Base-by-base conservation (phyloP, 2,888 invertebrate genomes). In the Cloeon dipterum region DNA sequence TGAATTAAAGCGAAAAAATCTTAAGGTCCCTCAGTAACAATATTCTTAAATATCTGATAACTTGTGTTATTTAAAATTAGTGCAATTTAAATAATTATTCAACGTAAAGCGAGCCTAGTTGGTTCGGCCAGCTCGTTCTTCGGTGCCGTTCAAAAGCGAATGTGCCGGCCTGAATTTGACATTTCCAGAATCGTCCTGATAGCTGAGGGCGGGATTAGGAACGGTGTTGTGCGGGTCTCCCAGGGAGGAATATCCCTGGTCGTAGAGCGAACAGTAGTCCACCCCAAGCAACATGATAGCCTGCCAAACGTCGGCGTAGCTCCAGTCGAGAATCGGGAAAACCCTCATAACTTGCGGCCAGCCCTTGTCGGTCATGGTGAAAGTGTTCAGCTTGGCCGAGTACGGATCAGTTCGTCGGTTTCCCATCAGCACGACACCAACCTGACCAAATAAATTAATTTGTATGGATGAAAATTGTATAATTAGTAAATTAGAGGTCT, bases 381-480 rank as follows among this genome's bases (percentile, higher is more conserved):
- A 75, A 42, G 62, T 57, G 25, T 66, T 52, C 36, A 86, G 55
- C 44, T 70, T 56, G 43, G 68, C 60, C 35, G 81, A 74, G 50
- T 70, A 72, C 0, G 91, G 93, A 61, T 98, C 96, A 1, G 79
- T 79, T 37, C 70, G 63, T 42, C 96, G 64, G 4, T 81, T 83
- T 7, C 98, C 98, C 82, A 98, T 86, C 4, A 96, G 61, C 38
- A 83, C 76, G n/a, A n/a, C n/a, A n/a, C n/a, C n/a, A n/a, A n/a
- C n/a, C n/a, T n/a, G n/a, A n/a, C n/a, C 1, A 82, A 88, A 63
- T 61, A 34, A 13, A 25, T 17, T n/a, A n/a, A n/a, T n/a, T n/a
- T n/a, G n/a, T n/a, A n/a, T n/a, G n/a, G n/a, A n/a, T n/a, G n/a
- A n/a, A n/a, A n/a, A n/a, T n/a, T n/a, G n/a, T n/a, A n/a, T n/a